Evolutionary conservation across 1,140 invertebrate species (phyloP).

Genomic region (Centruroides vittatus): DNA sequence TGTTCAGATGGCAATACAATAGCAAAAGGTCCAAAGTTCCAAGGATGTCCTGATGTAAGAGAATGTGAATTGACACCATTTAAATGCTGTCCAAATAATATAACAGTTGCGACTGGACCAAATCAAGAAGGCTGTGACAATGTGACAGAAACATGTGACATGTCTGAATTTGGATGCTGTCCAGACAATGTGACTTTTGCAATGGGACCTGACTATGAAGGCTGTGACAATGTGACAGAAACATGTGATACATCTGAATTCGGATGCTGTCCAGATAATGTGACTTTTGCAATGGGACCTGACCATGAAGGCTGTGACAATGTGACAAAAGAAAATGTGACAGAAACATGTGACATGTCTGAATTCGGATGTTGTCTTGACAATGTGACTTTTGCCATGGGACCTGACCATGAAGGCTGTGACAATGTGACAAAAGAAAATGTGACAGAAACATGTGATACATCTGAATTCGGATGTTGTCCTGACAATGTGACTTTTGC

Average conservation of each 20-base stretch:
- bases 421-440: conserved; percentile 38
- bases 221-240: conserved; percentile 29
- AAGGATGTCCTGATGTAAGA: conserved; percentile 62
- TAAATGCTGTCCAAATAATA: conserved; percentile 61
- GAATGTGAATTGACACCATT: conserved; percentile 70
- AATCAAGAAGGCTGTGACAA: conserved; percentile 46
- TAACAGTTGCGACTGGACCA: conserved; percentile 58
- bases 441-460: conserved; percentile 47
- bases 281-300: conserved; percentile 51
- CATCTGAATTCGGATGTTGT: conserved; percentile 69
- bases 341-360: conserved; percentile 48
- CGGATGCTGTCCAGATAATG: conserved; percentile 77
- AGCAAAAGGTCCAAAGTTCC: conserved; percentile 19
- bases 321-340: conserved; percentile 43
- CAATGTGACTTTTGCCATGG: conserved; percentile 60
- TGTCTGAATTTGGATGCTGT: conserved; percentile 53
- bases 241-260: conserved; percentile 56
- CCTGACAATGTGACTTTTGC: conserved; percentile 61
- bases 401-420: conserved; percentile 56
- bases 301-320: conserved; percentile 60
- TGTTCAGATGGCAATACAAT: conserved; percentile 27
- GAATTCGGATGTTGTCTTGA: conserved; percentile 75
- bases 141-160: conserved; percentile 43
- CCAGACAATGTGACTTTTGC: conserved; percentile 57
- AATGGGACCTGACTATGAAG: conserved; percentile 24